A percentile compares a stretch with the other conserved stretches of the same genome.
Conservation (phyloP, 2,888 invertebrate genomes). For the Acrobasis suavella region DNA sequence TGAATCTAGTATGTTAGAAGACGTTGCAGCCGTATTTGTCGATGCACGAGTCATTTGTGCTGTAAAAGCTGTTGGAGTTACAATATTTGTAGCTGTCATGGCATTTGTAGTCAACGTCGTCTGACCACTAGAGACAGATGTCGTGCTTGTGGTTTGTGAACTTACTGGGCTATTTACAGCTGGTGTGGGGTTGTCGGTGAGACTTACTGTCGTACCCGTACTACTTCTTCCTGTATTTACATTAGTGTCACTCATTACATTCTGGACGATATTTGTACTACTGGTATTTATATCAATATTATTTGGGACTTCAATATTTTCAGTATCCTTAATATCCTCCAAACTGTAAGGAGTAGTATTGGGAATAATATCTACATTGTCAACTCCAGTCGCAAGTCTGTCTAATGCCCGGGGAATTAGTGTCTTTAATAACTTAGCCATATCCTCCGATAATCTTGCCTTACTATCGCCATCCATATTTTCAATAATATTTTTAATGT, state of each 20-base stretch:
- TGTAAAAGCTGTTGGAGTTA: constrained; percentile 28
- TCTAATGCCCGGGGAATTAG: constrained; percentile 76
- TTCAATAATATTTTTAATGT: constrained; percentile 70
- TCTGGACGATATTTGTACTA: constrained; percentile 60
- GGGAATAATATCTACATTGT: constrained; percentile 60
- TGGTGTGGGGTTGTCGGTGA: constrained; percentile 40
- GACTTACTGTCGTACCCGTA: constrained; percentile 41
- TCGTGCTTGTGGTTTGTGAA: constrained; percentile 43
- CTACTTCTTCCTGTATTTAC: constrained; percentile 60
- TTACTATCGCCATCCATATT: constrained; percentile 73
- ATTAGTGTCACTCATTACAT: constrained; percentile 48
- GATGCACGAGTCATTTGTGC: constrained; percentile 28
- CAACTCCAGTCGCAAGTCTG: constrained; percentile 57
- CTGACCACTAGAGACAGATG: constrained; percentile 50
- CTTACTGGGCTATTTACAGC: constrained; percentile 61
- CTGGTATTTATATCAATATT: constrained; percentile 39
- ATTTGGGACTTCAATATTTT: constrained; percentile 57
- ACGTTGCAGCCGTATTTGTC: constrained; percentile 38
- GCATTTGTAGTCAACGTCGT: constrained; percentile 33
- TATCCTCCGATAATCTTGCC: constrained; percentile 77
- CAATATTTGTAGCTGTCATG: constrained; percentile 27
- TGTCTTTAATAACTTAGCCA: constrained; percentile 74
- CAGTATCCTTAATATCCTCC: constrained; percentile 75
- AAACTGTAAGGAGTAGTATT: constrained; percentile 77
- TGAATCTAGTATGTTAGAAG: constrained; percentile 46